phyloP scores from a whole-genome alignment of 2,797 vertebrate species.

The Onychomys arenicola region DNA sequence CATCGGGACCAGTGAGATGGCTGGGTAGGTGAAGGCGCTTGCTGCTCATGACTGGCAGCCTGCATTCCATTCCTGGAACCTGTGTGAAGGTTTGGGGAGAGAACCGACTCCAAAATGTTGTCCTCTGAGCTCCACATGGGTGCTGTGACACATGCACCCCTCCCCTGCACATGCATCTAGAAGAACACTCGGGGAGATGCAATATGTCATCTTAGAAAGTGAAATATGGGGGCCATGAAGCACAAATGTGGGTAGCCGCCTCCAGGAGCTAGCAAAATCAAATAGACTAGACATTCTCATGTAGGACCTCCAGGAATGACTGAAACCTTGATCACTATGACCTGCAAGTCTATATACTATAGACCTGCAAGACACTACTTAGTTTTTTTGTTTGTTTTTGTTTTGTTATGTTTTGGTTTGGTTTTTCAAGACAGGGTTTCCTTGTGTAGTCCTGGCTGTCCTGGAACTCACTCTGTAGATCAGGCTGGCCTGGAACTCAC shows the following conservation, averaged over 20 bases:
- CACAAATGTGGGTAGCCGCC: neutral
- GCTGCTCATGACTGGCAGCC: neutral
- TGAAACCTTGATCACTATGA: neutral
- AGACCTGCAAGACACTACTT: neutral
- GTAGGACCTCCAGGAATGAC: neutral
- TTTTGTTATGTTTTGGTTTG: no score
- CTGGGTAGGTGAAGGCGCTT: neutral
- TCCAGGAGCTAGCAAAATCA: neutral
- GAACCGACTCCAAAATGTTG: no score
- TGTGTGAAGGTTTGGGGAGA: neutral
- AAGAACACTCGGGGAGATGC: slow-evolving; percentile 1
- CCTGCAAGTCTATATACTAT: no score
- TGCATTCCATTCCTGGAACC: no score
- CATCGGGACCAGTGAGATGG: no score
- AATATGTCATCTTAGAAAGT: neutral
- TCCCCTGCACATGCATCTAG: neutral
- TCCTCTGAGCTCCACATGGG: neutral
- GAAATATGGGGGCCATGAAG: neutral
- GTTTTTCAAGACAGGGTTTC: no score
- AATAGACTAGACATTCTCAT: slow-evolving; percentile 31
- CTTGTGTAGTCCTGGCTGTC: no score
- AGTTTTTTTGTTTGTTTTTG: no score
- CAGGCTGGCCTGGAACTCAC: neutral
- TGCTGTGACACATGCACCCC: no score
- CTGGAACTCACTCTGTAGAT: neutral